Evolutionary conservation across 2,888 invertebrate genomes (phyloP).

Genomic region (Bembecia ichneumoniformis): DNA sequence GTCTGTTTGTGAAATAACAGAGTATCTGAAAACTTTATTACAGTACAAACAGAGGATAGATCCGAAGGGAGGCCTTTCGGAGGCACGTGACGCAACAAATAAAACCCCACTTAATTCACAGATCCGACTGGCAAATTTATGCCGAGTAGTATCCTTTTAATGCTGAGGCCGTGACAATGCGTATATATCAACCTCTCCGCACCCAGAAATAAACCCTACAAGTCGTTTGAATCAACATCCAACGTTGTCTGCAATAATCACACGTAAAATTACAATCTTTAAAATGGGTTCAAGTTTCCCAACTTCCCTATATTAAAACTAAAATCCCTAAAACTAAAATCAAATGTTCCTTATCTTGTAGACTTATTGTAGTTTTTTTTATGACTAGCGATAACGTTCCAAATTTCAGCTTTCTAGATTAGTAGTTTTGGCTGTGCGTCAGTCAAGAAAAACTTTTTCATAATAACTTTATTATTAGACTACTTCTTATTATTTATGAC

Average conservation of each 20-base stretch:
- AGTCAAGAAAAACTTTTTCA: no score
- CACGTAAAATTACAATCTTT: no score
- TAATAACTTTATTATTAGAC: no score
- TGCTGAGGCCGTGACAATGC: slow-evolving; percentile 60
- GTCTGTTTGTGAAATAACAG: slow-evolving; percentile 7
- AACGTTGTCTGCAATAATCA: background rate
- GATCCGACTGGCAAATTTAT: slow-evolving; percentile 62
- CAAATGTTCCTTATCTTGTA: no score
- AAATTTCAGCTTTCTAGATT: no score
- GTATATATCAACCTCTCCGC: slow-evolving; percentile 54
- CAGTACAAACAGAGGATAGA: slow-evolving; percentile 35
- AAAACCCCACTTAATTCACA: slow-evolving; percentile 66
- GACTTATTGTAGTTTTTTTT: no score
- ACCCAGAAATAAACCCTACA: slow-evolving; percentile 34
- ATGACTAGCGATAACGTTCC: no score
- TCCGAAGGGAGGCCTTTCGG: slow-evolving; percentile 32
- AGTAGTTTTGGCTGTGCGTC: no score
- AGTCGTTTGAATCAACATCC: slow-evolving; percentile 41
- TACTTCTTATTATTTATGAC: no score
- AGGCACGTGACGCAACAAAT: slow-evolving; percentile 62
- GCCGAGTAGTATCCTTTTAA: slow-evolving; percentile 63
- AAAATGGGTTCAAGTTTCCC: no score
- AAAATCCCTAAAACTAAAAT: no score
- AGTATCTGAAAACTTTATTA: slow-evolving; percentile 31
- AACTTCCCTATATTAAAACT: no score